Evolutionary conservation across 2,888 invertebrate genomes (phyloP), one percentile per base, ranked within the genome.

Genomic region (Agonopterix subpropinquella): DNA sequence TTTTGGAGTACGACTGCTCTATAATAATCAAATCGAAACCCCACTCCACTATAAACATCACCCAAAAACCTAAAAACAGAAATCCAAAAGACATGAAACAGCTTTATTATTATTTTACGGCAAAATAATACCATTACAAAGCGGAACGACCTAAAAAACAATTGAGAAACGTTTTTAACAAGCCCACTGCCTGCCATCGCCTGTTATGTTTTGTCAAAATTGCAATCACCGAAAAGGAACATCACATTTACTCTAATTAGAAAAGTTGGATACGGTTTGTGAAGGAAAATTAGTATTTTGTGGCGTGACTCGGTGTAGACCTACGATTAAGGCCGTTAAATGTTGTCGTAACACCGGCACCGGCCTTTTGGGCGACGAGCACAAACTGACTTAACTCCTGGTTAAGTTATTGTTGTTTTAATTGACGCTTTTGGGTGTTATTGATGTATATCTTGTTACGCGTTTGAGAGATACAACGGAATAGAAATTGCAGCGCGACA

Each of bases 201-300:
- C 44, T n/a, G 57, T 51, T 53, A 60, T 61, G 57, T 61, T 59
- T 61, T 62, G 61, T 60, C 64, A 63, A 61, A 61, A 61, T 76
- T 70, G 76, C 73, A 79, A 75, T 76, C 68, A 69, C 72, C 67
- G 74, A 71, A 46, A 72, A 65, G 70, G 70, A 67, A 72, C 74
- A 73, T 79, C 77, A 76, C 78, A 76, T 81, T 81, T 71, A 70
- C 66, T 63, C 76, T 84, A 84, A 84, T 82, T 84, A 82, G 80
- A 77, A 82, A 84, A 84, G 80, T 84, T 84, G 73, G 73, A 76
- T 80, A 73, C 79, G 73, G 76, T 81, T 78, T 75, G 76, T 71
- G 73, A 79, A 77, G 74, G 73, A 73, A 71, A 81, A 82, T 81
- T 80, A 81, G 81, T 82, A 79, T 80, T 81, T 81, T 75, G 81